Base-by-base conservation (phyloP, 2,113 vertebrate species). In the Colaptes auratus region DNA sequence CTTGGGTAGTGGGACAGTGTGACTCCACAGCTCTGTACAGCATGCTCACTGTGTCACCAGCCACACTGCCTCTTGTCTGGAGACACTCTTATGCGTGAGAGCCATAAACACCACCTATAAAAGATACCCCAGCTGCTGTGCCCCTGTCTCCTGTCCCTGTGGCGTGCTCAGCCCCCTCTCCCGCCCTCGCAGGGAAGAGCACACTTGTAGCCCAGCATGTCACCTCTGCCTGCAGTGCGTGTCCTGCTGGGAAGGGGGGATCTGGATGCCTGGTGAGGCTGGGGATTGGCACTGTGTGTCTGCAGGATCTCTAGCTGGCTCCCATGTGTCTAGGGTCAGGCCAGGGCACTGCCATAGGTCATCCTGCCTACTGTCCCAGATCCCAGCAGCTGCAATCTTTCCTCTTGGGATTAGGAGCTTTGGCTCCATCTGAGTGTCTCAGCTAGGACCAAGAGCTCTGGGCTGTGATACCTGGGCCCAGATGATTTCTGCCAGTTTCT, bases 401-500 rank as follows among this genome's bases (percentile, higher is more conserved):
- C 56, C 36, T 71, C 31, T 28, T 21, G 35, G 35, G 23, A 35
- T 19, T 56, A 25, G 17, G 20, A 75, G 27, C 9, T 73, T 71
- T 59, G 74, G 59, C 28, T 76, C 55, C 24, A 10, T 1, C 10
- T 3, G 33, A 84, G 55, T 30, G 55, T 44, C 69, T 25, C 18
- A 53, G 44, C 42, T 11, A 5, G 11, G 61, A 48, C 24, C 1
- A 2, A 28, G 23, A 59, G 10, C 58, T 72, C 39, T 35, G 46
- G 39, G 52, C 15, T 75, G 73, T 17, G 25, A 27, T 97, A 99
- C 99, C 98, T 99, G 98, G 21, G 98, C 97, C 99, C 99, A 99
- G 87, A 98, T 98, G 70, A 99, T 99, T 44, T 98, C 98, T 20
- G 99, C 98, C 97, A 99, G 95, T 78, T 99, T 98, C 92, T 72